phyloP scores from a whole-genome alignment of 2,113 vertebrate genomes.

The Raphicerus campestris region DNA sequence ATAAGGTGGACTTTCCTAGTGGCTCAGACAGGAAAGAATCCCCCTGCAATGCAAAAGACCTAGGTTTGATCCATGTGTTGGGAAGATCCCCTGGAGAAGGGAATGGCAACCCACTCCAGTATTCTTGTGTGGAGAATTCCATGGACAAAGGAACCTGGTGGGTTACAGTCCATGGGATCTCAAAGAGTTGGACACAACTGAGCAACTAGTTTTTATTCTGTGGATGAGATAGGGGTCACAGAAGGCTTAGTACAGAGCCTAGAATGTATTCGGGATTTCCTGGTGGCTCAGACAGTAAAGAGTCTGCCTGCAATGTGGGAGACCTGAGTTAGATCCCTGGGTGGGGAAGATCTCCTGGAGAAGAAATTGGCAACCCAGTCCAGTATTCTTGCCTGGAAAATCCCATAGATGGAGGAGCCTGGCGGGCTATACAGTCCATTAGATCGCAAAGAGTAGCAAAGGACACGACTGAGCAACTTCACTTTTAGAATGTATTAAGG shows the following conservation, averaged over 20 bases:
- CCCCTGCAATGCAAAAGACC: background rate
- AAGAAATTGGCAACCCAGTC: background rate
- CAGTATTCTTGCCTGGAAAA: background rate
- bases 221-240: background rate
- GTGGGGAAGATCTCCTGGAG: background rate
- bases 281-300: background rate
- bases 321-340: background rate
- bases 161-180: background rate
- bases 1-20: background rate
- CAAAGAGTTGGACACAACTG: background rate
- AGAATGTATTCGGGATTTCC: background rate
- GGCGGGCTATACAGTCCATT: rapidly evolving
- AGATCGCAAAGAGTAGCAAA: background rate
- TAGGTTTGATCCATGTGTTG: background rate
- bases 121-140: background rate
- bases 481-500: background rate
- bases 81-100: background rate
- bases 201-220: background rate
- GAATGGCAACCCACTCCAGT: background rate
- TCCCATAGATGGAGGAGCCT: background rate
- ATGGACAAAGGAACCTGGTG: background rate
- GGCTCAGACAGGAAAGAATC: background rate
- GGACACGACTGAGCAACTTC: background rate
- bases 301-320: background rate
- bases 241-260: background rate